phyloP scores from a whole-genome alignment of 1,140 invertebrate genomes.

The Diprion similis region DNA sequence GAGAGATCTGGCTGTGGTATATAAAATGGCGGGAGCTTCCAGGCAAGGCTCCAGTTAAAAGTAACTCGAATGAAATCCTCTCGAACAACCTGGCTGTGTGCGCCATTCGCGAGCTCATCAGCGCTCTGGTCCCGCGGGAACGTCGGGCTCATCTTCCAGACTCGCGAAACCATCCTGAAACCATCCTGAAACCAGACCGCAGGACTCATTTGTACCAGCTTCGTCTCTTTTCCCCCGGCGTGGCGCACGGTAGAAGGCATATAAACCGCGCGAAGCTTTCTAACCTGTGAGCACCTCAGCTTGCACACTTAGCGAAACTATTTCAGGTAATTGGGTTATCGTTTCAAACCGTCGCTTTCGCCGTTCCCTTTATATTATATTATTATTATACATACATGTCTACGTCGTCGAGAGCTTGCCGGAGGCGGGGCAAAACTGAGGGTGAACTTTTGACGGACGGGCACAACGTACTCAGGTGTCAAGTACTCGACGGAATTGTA shows the following conservation, averaged over 20 bases:
- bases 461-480: no score
- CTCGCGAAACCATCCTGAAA: no score
- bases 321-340: not conserved
- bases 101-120: not conserved
- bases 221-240: not conserved
- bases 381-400: no score
- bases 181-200: not conserved
- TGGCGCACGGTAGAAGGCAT: not conserved
- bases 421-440: not conserved
- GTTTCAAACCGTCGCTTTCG: not conserved
- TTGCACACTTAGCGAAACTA: not conserved
- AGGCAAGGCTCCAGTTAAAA: not conserved
- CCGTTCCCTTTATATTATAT: not conserved
- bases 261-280: not conserved
- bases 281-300: not conserved
- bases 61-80: conserved; percentile 4
- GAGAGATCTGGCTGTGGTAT: not conserved
- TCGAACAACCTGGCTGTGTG: not conserved
- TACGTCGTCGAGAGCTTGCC: not conserved
- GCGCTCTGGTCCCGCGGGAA: not conserved
- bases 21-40: not conserved
- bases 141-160: not conserved
- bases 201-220: not conserved
- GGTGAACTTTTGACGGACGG: not conserved
- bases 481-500: no score